Evolutionary conservation across 2,113 vertebrate genomes (phyloP).

Genomic region (Leptobrachium ailaonicum): DNA sequence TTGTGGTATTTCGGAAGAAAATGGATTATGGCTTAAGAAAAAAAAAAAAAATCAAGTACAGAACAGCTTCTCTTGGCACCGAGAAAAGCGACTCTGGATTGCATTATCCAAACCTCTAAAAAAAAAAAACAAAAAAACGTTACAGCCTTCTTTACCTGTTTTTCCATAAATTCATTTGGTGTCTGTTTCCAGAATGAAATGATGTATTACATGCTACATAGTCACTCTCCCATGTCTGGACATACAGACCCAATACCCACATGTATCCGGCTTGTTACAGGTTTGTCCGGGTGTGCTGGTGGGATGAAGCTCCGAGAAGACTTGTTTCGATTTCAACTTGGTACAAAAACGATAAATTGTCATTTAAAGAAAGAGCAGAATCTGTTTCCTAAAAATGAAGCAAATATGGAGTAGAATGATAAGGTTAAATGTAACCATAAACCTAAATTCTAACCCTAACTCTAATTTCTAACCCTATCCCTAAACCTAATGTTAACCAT

Average conservation of each 20-base stretch:
- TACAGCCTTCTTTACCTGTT: slow-evolving; percentile 8
- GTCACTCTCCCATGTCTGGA: not conserved
- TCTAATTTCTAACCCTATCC: too few species aligned
- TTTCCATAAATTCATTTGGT: not conserved
- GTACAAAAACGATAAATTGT: too few species aligned
- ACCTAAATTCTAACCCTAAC: too few species aligned
- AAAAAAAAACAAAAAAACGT: not conserved
- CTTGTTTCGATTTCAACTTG: too few species aligned
- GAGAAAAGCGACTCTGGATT: not conserved
- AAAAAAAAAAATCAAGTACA: slow-evolving; percentile 1
- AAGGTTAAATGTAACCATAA: too few species aligned
- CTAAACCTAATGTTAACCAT: too few species aligned
- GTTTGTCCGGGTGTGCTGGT: too few species aligned
- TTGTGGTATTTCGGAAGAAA: slow-evolving; percentile 35
- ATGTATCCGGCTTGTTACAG: too few species aligned
- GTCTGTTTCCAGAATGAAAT: not conserved
- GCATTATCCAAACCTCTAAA: slow-evolving; percentile 22
- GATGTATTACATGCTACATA: not conserved
- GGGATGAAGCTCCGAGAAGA: too few species aligned
- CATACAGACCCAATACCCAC: not conserved
- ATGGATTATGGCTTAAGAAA: not conserved
- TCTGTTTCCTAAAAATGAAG: too few species aligned
- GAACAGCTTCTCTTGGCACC: slow-evolving; percentile 10
- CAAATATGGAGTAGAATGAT: too few species aligned
- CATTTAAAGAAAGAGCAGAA: too few species aligned